phyloP scores from a whole-genome alignment of 2,113 vertebrate genomes.

The Lichenostomus cassidix region DNA sequence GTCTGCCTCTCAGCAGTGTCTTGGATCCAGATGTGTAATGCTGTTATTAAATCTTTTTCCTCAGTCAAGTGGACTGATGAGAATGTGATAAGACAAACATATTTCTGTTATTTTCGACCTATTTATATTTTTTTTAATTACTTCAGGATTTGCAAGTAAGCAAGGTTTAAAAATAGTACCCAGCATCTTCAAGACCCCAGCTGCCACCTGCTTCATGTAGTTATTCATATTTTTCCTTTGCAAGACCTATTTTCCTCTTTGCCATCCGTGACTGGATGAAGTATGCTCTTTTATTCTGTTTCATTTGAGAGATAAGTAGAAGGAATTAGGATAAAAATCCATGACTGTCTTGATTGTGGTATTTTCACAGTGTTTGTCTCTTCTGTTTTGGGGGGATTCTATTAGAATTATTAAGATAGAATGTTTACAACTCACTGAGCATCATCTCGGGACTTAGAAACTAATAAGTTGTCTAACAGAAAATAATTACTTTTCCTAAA shows the following conservation, averaged over 20 bases:
- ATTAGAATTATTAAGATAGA: not conserved
- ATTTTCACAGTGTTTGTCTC: not conserved
- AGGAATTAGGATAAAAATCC: not conserved
- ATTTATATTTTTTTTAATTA: not conserved
- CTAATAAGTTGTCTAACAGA: not conserved
- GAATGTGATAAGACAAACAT: not conserved
- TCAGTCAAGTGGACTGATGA: not conserved
- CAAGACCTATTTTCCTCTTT: not conserved
- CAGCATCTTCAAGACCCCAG: not conserved
- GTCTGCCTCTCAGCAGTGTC: not conserved
- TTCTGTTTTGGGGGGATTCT: not conserved
- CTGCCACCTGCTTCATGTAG: not conserved
- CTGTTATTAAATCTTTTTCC: not conserved
- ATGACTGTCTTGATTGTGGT: not conserved
- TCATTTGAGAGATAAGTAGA: not conserved
- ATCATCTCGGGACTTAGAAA: not conserved
- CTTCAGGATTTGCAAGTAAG: not conserved
- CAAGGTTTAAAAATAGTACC: not conserved
- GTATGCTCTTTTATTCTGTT: not conserved
- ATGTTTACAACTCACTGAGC: not conserved
- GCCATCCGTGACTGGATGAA: not conserved
- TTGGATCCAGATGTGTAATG: not conserved
- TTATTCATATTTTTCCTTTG: not conserved
- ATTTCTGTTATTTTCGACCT: not conserved
- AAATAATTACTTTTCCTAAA: slow-evolving; percentile 39